Evolutionary conservation across 2,888 invertebrate species (phyloP), one percentile per base, ranked within the genome.

Genomic region (Spodoptera littoralis): DNA sequence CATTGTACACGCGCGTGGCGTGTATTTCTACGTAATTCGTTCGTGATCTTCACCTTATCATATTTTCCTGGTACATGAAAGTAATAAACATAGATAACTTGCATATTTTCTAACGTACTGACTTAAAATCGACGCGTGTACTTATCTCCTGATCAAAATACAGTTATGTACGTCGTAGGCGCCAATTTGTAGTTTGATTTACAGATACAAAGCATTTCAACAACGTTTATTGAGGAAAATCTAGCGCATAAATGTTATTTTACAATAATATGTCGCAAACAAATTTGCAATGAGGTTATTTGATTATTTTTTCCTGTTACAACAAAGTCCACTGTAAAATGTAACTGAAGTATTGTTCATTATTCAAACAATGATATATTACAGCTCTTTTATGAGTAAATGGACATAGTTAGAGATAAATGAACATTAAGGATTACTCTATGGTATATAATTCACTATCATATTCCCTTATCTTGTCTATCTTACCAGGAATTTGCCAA

Each of bases 1-100:
- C 76, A 83, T 82, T 81, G 82, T 83, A 82, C 83, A 77, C 82
- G 76, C 76, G 64, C 70, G 70, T 69, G 73, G 70, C 79, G 71
- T 72, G 60, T 48, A 47, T 51, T 75, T 77, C 79, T 75, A 71
- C 68, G 69, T 77, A 76, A 79, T 74, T 70, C 66, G 55, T 69
- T 66, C 68, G 78, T 76, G 73, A 83, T 75, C 77, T 78, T 76
- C 69, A 65, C 58, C 52, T 73, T 71, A 73, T 74, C 73, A 60
- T 70, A 64, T 53, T 73, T 77, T 79, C 80, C 77, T 81, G 67
- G 72, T 81, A 80, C 18, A 57, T 52, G 22, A 22, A 56, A 42
- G 44, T 45, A 50, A 56, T 70, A 67, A 71, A 70, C 57, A 66
- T 43, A 69, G 73, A 77, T 77, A 74, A 68, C 49, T 11, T 22